Base-by-base conservation (phyloP, 2,113 vertebrate genomes). In the Noctilio leporinus region DNA sequence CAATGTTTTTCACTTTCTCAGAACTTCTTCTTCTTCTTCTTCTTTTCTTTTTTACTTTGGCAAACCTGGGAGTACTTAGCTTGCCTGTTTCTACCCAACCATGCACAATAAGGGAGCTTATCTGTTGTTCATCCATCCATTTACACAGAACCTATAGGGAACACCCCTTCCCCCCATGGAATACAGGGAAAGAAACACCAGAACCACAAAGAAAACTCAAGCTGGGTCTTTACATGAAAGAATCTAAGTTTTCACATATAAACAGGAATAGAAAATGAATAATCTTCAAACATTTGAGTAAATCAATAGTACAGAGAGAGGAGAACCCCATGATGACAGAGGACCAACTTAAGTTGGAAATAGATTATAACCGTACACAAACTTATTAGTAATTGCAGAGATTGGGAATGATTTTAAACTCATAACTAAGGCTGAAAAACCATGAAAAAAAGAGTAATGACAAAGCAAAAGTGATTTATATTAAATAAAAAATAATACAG, bases 151-250 rank as follows among this genome's bases (percentile, higher is more conserved):
- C 14, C 15, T 72, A 5, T 20, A 43, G 19, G 64, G 10, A n/a
- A 5, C 28, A 57, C 3, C 3, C 0, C 0, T 17, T 30, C 2
- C 4, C 3, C 30, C 7, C 15, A 33, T 24, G 49, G 14, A 72
- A 57, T 57, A 75, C 4, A 77, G 47, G 7, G 30, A 69, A 75
- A 57, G 8, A 88, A 75, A 84, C 7, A 22, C 55, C 17, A 70
- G 33, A 64, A 30, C 7, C 5, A 20, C 22, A 49, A 59, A 35
- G 64, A 82, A 55, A 76, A 55, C 33, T 43, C 8, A 76, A 26
- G 16, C 43, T 83, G 11, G 4, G 9, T 47, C 16, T 65, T 83
- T 78, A 40, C 0, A 35, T 81, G 65, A 40, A 38, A 22, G 1
- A 64, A 70, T 26, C 12, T 35, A 70, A 33, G 59, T 67, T 9